Evolutionary conservation across 2,113 vertebrate species (phyloP).

Genomic region (Phylloscopus whistleri): DNA sequence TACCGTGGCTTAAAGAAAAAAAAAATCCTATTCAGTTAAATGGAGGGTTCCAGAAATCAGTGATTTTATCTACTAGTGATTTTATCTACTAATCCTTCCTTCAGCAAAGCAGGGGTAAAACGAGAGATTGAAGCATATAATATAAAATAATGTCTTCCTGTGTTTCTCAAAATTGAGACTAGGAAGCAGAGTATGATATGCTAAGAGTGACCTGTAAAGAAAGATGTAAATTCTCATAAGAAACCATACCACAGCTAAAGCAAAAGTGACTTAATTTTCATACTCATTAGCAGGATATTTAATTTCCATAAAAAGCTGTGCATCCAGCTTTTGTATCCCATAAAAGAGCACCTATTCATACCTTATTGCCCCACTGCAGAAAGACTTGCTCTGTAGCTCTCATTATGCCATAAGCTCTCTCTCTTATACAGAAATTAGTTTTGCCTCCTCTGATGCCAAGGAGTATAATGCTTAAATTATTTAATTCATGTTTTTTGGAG

Average conservation of each 20-base stretch:
- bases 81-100: neutral
- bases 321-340: neutral
- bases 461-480: neutral
- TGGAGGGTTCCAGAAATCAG: neutral
- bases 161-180: neutral
- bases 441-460: neutral
- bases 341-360: neutral
- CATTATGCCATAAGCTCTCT: neutral
- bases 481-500: neutral
- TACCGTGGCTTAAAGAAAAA: fast-evolving
- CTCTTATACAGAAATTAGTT: neutral
- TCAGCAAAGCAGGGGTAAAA: neutral
- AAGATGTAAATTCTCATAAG: neutral
- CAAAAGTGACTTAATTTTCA: neutral
- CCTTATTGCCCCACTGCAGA: neutral
- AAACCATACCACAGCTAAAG: neutral
- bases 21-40: neutral
- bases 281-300: neutral
- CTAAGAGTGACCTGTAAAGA: neutral
- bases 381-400: neutral
- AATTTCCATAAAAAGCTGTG: neutral
- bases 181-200: neutral
- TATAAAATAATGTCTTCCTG: neutral
- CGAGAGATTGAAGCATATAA: neutral
- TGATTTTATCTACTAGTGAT: neutral